Evolutionary conservation across 2,888 invertebrate genomes (phyloP), one percentile per base, ranked within the genome.

Genomic region (Thelaira solivaga): DNA sequence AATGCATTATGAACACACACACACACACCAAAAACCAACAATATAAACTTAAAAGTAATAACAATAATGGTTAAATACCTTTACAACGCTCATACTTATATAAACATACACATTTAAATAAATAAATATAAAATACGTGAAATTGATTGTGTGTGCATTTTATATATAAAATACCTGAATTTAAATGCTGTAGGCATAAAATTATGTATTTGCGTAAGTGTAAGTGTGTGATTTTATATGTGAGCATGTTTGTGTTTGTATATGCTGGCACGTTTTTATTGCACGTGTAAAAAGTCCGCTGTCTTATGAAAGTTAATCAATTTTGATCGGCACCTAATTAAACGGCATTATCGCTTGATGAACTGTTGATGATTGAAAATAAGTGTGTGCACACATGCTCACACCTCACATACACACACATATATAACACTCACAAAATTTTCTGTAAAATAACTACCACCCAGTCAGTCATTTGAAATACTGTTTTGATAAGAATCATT

Each of bases 261-360:
- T n/a, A n/a, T n/a, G n/a, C n/a, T n/a, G 22, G 24, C 53, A 51
- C 26, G 51, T 65, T 57, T 61, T 7, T 59, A 22, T 18, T 47
- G 31, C n/a, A 24, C 7, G 39, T 31, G 16, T 31, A 20, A 10
- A 18, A 36, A 26, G 24, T 39, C 68, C 47, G 20, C 45, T 75
- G 65, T 41, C 78, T 78, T 75, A 78, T 78, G 69, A 78, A 71
- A 78, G 74, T 78, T 78, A 78, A 78, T 78, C 78, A 75, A 71
- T 71, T 78, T 74, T 75, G 78, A 78, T 71, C 74, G 74, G 69
- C 78, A 74, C 78, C 78, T 78, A 78, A 78, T 78, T 78, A 78
- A 78, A 74, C 74, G 78, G 64, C 45, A 78, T 78, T 78, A 78
- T 71, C 59, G 59, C 61, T 61, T 78, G 78, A 78, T 78, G 74